Evolutionary conservation across 2,797 vertebrate genomes (phyloP), one percentile per base, ranked within the genome.

Genomic region (Microhierax caerulescens): DNA sequence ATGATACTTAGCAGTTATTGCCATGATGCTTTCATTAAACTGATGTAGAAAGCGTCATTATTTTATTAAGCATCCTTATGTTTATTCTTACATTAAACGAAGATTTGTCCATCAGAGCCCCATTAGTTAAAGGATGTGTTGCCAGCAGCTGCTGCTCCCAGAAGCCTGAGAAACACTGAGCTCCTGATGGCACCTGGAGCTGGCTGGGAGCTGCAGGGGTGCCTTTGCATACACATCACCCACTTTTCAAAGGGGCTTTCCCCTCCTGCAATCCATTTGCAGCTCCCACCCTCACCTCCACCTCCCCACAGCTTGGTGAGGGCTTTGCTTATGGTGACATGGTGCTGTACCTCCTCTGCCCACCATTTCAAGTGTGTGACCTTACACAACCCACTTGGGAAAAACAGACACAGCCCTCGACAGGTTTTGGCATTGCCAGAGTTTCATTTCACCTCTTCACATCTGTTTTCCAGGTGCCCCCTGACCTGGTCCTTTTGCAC

Each of bases 401-500:
- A 81, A 81, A 73, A 39, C 12, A 80, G 45, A 25, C 22, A 4
- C 41, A 75, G 21, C n/a, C 36, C 48, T 84, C 51, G 54, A 13
- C 21, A 56, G 36, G 23, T 43, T 63, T n/a, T 53, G 72, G 22
- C 56, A 19, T 27, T 69, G 45, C 30, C 54, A 81, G 48, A 50
- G 30, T 70, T 93, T 73, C 25, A 57, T 77, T 75, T 53, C 10
- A 8, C 54, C 24, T 85, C 53, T 21, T n/a, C 80, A 4, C 10
- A 0, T 51, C 5, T 98, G 63, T 97, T 78, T 97, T 97, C 41
- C 94, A 98, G 98, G 95, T 95, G 51, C 78, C 59, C 94, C 24
- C 77, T 97, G 87, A 79, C 97, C 39, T 98, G 78, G 73, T 87
- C 80, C 47, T 65, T 98, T 34, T 98, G 97, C 89, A 85, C 96